phyloP scores from a whole-genome alignment of 1,140 invertebrate species.

The Drosophila kikkawai region DNA sequence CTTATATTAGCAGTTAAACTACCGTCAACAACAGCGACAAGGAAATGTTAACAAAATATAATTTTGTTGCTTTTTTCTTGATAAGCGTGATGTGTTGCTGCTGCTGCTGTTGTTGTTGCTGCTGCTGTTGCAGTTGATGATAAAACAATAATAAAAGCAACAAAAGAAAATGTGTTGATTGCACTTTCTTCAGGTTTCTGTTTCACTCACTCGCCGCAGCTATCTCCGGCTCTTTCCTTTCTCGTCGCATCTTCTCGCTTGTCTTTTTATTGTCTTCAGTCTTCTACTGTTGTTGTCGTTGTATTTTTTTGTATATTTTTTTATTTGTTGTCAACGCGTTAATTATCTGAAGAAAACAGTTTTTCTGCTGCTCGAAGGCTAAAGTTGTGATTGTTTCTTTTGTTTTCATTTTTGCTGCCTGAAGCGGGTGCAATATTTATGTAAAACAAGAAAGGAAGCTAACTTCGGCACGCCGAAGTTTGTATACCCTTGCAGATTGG shows the following conservation, averaged over 20 bases:
- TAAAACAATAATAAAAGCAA: constrained; percentile 20
- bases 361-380: constrained; percentile 27
- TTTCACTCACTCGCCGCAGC: constrained; percentile 15
- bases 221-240: constrained; percentile 32
- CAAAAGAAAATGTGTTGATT: constrained; percentile 45
- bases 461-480: no score
- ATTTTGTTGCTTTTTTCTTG: constrained; percentile 27
- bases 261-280: constrained; percentile 32
- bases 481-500: no score
- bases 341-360: constrained; percentile 50
- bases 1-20: background rate
- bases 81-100: constrained; percentile 37
- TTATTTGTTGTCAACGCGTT: constrained; percentile 40
- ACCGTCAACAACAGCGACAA: constrained; percentile 37
- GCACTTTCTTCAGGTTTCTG: constrained; percentile 49
- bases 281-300: constrained; percentile 3
- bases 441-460: no score
- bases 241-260: constrained; percentile 12
- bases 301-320: background rate
- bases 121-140: constrained; percentile 5
- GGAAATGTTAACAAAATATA: constrained; percentile 48
- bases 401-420: constrained; percentile 9
- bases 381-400: constrained; percentile 11
- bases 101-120: background rate
- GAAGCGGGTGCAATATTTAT: constrained; percentile 2